A percentile compares a stretch with the other conserved stretches of the same genome.
phyloP scores from a whole-genome alignment of 2,113 vertebrate species.

The Pseudopodoces humilis region DNA sequence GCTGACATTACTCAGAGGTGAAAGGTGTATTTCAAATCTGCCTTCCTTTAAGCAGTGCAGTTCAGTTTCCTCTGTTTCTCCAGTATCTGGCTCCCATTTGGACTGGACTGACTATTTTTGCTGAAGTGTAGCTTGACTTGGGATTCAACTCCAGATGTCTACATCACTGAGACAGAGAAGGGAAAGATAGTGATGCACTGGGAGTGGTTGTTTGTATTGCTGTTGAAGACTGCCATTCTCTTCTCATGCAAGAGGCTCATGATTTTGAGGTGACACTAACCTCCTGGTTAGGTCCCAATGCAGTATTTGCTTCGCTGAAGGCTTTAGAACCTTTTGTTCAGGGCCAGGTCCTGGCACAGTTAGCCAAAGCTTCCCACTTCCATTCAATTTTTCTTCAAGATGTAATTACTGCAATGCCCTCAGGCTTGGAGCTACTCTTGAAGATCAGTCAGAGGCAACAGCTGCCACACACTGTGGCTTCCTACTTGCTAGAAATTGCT shows the following conservation, averaged over 20 bases:
- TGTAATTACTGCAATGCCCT: background rate
- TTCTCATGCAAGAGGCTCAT: background rate
- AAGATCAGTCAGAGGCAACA: background rate
- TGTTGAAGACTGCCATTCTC: background rate
- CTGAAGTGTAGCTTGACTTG: background rate
- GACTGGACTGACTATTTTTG: background rate
- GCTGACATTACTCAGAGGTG: background rate
- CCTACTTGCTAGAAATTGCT: conserved; percentile 28
- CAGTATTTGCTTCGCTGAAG: background rate
- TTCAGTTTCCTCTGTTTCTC: background rate
- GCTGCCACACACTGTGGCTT: conserved; percentile 23
- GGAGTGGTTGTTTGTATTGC: background rate
- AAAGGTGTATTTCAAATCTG: background rate
- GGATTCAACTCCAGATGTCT: background rate
- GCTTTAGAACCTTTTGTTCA: background rate
- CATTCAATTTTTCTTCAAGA: background rate
- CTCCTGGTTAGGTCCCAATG: background rate
- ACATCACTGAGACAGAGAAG: background rate
- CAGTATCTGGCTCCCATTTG: background rate
- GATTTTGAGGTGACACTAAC: background rate
- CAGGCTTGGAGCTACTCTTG: background rate
- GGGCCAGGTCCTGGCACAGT: background rate
- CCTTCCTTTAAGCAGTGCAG: background rate
- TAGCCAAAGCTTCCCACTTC: background rate
- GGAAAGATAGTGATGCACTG: background rate